Conservation (phyloP, 2,888 invertebrate genomes). For the Drosophila aldrichi region DNA sequence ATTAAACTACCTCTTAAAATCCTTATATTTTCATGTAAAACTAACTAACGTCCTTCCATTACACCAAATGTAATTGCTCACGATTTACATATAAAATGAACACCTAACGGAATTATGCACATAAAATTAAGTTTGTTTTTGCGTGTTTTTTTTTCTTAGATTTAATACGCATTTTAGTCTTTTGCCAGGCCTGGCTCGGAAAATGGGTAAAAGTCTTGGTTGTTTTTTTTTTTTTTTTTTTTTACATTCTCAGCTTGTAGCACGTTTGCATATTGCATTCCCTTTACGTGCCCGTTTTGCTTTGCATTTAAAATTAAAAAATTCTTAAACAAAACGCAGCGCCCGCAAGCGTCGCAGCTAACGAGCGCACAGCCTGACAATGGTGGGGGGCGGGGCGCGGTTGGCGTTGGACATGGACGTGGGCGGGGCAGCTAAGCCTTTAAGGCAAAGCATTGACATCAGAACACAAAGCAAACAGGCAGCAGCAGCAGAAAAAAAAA, state of each 20-base stretch:
- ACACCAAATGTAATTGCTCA: conserved; percentile 38
- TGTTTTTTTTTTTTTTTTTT: too few species aligned
- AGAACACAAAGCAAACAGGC: conserved; percentile 57
- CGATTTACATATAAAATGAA: conserved; percentile 78
- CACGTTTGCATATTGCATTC: conserved; percentile 68
- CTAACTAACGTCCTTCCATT: not conserved
- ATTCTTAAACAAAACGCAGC: conserved; percentile 75
- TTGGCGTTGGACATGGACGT: conserved; percentile 15
- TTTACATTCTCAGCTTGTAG: conserved; percentile 55
- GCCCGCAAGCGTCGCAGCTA: conserved; percentile 65
- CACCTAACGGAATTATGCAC: conserved; percentile 74
- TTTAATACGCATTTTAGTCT: conserved; percentile 72
- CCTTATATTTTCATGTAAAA: conserved; percentile 2
- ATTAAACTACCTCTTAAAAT: too few species aligned
- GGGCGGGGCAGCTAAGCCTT: conserved; percentile 58
- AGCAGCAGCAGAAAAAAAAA: conserved; percentile 29
- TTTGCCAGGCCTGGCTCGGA: conserved; percentile 33
- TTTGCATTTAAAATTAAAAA: conserved; percentile 80
- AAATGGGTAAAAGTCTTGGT: conserved; percentile 30
- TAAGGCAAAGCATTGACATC: conserved; percentile 84
- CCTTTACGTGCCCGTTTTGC: conserved; percentile 60
- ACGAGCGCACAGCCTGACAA: conserved; percentile 67
- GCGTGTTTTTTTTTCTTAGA: too few species aligned
- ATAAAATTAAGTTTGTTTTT: conserved; percentile 63
- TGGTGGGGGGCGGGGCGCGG: conserved; percentile 25